Conservation (phyloP, 2,888 invertebrate species). For the Drosophila glabriapex region DNA sequence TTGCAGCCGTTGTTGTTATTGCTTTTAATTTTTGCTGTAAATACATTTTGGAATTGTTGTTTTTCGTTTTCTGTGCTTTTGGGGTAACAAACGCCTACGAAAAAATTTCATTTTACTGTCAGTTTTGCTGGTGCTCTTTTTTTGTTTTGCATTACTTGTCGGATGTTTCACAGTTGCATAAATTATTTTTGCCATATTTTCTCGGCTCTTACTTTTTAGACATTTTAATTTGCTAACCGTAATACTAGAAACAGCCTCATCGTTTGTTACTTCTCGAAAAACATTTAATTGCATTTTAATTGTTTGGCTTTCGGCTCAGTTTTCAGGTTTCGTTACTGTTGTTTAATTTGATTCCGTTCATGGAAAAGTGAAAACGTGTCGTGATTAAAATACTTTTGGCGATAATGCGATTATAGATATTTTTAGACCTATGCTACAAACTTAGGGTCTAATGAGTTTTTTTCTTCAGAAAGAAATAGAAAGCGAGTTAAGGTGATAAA, state of each 20-base stretch:
- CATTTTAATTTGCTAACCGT: slow-evolving; percentile 49
- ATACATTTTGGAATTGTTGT: slow-evolving; percentile 57
- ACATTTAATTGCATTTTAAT: slow-evolving; percentile 73
- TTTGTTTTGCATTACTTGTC: slow-evolving; percentile 15
- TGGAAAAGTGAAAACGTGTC: slow-evolving; percentile 73
- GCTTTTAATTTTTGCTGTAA: slow-evolving; percentile 73
- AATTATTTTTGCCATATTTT: slow-evolving; percentile 57
- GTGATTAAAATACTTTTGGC: slow-evolving; percentile 49
- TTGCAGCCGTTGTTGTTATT: slow-evolving; percentile 41
- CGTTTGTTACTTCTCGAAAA: slow-evolving; percentile 39
- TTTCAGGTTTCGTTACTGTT: slow-evolving; percentile 40
- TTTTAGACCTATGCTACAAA: slow-evolving; percentile 2
- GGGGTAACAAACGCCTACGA: slow-evolving; percentile 61
- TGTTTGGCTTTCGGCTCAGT: slow-evolving; percentile 53
- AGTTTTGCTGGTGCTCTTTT: slow-evolving; percentile 5
- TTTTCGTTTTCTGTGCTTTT: slow-evolving; percentile 23
- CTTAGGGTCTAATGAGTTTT: neutral
- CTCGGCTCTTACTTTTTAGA: slow-evolving; percentile 38
- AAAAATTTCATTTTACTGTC: slow-evolving; percentile 60
- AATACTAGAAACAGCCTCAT: slow-evolving; percentile 15
- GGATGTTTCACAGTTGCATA: slow-evolving; percentile 70
- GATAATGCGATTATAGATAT: slow-evolving; percentile 64
- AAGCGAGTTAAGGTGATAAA: neutral
- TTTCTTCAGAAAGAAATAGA: neutral
- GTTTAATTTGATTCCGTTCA: slow-evolving; percentile 25